A percentile compares a stretch with the other conserved stretches of the same genome.
These are phyloP conservation scores for Xiphophorus couchianus DNA, from an alignment of 2,113 vertebrate species.

Conservation along the genomic window DNA sequence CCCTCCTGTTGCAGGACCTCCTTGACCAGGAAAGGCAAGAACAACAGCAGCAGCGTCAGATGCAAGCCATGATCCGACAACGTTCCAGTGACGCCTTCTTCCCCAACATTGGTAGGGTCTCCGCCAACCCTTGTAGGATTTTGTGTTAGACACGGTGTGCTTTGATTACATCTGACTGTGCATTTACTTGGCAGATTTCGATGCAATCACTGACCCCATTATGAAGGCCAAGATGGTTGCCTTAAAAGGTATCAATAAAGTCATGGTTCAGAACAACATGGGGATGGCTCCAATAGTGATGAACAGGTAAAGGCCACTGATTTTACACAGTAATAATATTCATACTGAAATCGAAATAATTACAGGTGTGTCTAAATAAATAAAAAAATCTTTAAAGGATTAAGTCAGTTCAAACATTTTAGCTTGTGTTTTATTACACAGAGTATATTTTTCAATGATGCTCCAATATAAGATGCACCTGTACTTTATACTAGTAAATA, in stretches of 20 bases:
- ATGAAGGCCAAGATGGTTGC: slow-evolving; percentile 99
- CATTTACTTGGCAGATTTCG: slow-evolving; percentile 87
- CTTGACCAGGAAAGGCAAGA: slow-evolving; percentile 97
- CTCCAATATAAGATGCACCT: too few species aligned
- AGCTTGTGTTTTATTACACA: too few species aligned
- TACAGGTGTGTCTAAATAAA: neutral
- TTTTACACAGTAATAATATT: neutral
- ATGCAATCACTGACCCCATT: slow-evolving; percentile 96
- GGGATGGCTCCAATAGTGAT: slow-evolving; percentile 92
- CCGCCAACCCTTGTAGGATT: slow-evolving; percentile 54
- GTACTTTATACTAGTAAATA: neutral
- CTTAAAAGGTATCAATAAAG: slow-evolving; percentile 98
- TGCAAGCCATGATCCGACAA: slow-evolving; percentile 99
- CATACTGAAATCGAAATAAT: neutral
- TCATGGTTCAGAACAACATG: slow-evolving; percentile 97
- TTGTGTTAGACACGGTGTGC: too few species aligned
- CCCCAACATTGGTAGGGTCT: slow-evolving; percentile 91
- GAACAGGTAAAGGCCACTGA: slow-evolving; percentile 86
- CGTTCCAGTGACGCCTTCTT: slow-evolving; percentile 93
- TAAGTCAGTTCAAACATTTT: too few species aligned
- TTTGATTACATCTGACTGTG: slow-evolving; percentile 18
- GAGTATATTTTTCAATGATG: too few species aligned
- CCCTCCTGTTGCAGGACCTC: slow-evolving; percentile 94
- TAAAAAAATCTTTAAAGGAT: too few species aligned
- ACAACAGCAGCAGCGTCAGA: slow-evolving; percentile 97